Conservation (phyloP, 2,797 vertebrate species). For the Chanos chanos region DNA sequence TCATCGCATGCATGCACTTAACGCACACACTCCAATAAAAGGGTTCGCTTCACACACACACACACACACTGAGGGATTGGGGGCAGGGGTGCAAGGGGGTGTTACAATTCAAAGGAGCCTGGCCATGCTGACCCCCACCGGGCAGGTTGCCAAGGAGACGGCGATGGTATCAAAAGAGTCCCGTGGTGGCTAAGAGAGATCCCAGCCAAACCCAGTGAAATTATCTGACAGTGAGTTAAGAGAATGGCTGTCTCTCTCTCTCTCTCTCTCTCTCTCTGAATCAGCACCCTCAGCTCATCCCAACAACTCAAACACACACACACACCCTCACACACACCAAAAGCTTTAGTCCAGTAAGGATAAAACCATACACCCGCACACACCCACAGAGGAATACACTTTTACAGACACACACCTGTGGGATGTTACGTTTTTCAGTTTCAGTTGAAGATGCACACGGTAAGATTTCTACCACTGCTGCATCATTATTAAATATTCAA, state of each 20-base stretch:
- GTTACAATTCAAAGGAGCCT: conserved; percentile 29
- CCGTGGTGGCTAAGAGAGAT: conserved; percentile 32
- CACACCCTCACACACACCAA: too few relatives aligned
- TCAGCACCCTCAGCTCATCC: too few relatives aligned
- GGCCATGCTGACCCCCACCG: conserved; percentile 35
- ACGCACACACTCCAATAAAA: conserved; percentile 11
- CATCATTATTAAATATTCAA: too few relatives aligned
- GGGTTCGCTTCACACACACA: conserved; percentile 10
- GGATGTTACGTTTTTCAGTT: too few relatives aligned
- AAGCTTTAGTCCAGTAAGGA: too few relatives aligned
- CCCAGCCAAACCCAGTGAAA: conserved; percentile 16
- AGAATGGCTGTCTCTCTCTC: neutral
- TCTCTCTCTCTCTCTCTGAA: too few relatives aligned
- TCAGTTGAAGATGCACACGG: too few relatives aligned
- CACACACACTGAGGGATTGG: neutral
- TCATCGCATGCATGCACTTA: neutral
- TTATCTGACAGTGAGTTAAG: conserved; percentile 21
- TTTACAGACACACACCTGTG: too few relatives aligned
- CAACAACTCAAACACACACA: too few relatives aligned
- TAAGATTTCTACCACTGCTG: too few relatives aligned
- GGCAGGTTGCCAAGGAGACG: conserved; percentile 46
- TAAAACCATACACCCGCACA: too few relatives aligned
- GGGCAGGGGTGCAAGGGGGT: conserved; percentile 11
- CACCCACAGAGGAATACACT: too few relatives aligned
- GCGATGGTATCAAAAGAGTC: conserved; percentile 25